These are phyloP conservation scores for Drosophila chauvacae DNA, from an alignment of 1,140 invertebrate genomes.

Conservation along the genomic window DNA sequence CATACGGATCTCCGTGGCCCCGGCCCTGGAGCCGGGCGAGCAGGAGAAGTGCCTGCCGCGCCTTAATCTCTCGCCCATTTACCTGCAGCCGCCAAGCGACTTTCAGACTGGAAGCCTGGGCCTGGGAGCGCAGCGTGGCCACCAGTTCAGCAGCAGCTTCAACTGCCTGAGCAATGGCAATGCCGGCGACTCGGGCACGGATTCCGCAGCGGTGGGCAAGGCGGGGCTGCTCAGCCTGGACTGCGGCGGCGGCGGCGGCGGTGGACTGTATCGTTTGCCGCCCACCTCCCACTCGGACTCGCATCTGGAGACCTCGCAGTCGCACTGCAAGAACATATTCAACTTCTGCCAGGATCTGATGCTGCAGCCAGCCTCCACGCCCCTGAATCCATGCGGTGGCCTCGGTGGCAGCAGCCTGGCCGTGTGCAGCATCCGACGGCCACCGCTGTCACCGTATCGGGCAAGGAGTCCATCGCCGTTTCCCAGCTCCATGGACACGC, in stretches of 20 bases:
- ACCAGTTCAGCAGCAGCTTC: conserved; percentile 74
- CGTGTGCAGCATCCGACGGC: conserved; percentile 66
- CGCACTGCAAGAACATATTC: conserved; percentile 77
- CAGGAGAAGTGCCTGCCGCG: conserved; percentile 58
- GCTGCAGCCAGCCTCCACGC: conserved; percentile 53
- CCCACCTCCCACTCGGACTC: conserved; percentile 75
- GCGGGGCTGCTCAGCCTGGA: conserved; percentile 30
- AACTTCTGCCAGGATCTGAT: conserved; percentile 78
- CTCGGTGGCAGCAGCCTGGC: conserved; percentile 11
- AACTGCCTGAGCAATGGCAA: conserved; percentile 70
- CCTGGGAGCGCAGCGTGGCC: conserved; percentile 45
- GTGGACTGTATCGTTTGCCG: conserved; percentile 46
- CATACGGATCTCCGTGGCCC: conserved; percentile 63
- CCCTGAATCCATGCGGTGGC: conserved; percentile 8
- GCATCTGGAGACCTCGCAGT: conserved; percentile 63
- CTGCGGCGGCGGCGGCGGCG: conserved; percentile 15
- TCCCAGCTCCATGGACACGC: conserved; percentile 74
- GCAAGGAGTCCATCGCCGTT: conserved; percentile 76
- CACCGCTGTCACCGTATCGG: conserved; percentile 76
- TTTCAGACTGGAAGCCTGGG: conserved; percentile 16
- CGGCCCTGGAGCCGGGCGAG: conserved; percentile 20
- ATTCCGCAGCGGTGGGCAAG: neutral
- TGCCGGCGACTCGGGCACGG: conserved; percentile 7
- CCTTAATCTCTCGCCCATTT: conserved; percentile 76
- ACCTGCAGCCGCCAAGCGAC: conserved; percentile 67